Evolutionary conservation across 1,140 invertebrate species (phyloP), one percentile per base, ranked within the genome.

Genomic region (Neodiprion lecontei): DNA sequence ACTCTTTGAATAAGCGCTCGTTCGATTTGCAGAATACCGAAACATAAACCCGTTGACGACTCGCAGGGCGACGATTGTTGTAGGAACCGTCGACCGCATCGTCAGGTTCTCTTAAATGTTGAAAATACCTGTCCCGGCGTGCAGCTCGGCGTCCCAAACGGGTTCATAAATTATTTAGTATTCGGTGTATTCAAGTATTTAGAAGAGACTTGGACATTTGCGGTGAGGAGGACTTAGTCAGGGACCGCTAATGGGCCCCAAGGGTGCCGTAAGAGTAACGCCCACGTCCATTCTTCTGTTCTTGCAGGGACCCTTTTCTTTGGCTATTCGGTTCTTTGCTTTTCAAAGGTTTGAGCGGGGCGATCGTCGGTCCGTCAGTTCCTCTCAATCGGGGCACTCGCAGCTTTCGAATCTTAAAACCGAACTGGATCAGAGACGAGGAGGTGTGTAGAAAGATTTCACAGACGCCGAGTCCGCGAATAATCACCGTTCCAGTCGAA

Each of bases 151-250:
- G 53, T 61, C 53, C 69, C 72, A 65, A n/a, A 68, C 67, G 70
- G 73, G 77, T 53, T 69, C 80, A 80, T 81, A 80, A 80, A 81
- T 82, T 82, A 77, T 77, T 79, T 79, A 77, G 77, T 75, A 81
- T 81, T 79, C 73, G 21, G n/a, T 48, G 75, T 75, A 81, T 81
- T 79, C 73, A 28, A 17, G 61, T 53, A 73, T 65, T 78, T 77
- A 66, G 74, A 81, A 50, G 70, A 69, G 70, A 21, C 76, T 75
- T 73, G 66, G 67, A 80, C 67, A 73, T 70, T 79, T 79, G 81
- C 69, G 79, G 78, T 79, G 66, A 77, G 50, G 73, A 79, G 72
- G 69, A 76, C 74, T 9, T 69, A 76, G 72, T 73, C 53, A 53
- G 48, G 67, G 79, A 82, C 79, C 80, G 77, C 76, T 79, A 82